phyloP scores from a whole-genome alignment of 2,797 vertebrate species.

The Hypotaenidia philippensis region DNA sequence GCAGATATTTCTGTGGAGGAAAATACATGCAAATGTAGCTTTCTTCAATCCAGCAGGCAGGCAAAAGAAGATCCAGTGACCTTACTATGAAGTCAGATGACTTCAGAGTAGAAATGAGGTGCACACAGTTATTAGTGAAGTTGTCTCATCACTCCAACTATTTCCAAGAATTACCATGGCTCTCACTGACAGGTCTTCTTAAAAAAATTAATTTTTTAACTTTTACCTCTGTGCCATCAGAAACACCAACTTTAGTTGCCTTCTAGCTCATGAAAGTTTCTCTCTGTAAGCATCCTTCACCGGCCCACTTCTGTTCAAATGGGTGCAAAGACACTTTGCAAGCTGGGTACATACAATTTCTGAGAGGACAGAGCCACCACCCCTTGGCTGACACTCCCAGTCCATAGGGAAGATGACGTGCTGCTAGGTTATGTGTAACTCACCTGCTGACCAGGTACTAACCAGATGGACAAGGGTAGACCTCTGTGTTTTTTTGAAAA shows the following conservation, averaged over 20 bases:
- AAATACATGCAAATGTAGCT: background rate
- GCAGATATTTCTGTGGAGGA: background rate
- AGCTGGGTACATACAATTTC: background rate
- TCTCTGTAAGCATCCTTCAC: background rate
- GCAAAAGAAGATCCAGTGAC: background rate
- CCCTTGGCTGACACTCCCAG: background rate
- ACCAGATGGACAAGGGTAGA: background rate
- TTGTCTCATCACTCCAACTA: background rate
- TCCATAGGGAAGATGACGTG: accelerated
- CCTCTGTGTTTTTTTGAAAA: background rate
- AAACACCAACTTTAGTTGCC: background rate
- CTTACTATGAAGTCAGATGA: background rate
- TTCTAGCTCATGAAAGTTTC: background rate
- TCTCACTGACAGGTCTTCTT: background rate
- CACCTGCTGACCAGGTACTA: background rate
- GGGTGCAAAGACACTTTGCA: background rate
- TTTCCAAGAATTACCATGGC: background rate
- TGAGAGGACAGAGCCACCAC: background rate
- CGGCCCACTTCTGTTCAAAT: background rate
- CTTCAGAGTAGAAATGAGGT: background rate
- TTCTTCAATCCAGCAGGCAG: background rate
- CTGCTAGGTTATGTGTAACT: background rate
- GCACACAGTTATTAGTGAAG: background rate
- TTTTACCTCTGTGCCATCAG: background rate
- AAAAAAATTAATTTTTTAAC: background rate